A percentile compares a stretch with the other conserved stretches of the same genome.
phyloP scores from a whole-genome alignment of 2,797 vertebrate species.

The Astyanax mexicanus region DNA sequence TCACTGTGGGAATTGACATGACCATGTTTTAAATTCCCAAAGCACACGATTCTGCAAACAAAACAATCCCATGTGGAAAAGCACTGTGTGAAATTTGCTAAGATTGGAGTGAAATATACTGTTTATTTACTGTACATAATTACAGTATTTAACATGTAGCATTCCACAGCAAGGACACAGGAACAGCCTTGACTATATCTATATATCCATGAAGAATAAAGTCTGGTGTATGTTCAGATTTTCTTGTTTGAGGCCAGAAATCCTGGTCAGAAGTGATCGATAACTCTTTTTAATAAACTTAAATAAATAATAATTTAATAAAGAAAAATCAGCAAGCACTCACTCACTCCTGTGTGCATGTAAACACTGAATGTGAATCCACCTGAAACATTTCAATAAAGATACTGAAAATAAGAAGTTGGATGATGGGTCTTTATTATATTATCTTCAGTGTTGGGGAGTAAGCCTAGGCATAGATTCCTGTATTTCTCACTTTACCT shows the following conservation, averaged over 20 bases:
- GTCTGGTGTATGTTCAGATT: not conserved
- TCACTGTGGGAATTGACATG: not conserved
- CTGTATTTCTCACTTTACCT: no score
- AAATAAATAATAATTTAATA: no score
- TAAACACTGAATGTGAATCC: not conserved
- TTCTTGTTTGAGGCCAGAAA: not conserved
- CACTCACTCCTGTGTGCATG: not conserved
- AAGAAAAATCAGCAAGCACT: not conserved
- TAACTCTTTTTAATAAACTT: no score
- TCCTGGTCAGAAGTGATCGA: not conserved
- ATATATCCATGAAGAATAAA: not conserved
- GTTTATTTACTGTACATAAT: no score
- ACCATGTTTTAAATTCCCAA: not conserved
- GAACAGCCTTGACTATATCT: not conserved
- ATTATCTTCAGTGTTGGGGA: not conserved
- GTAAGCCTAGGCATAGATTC: no score
- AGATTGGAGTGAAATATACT: not conserved
- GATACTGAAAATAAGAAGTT: not conserved
- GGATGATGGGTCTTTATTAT: not conserved
- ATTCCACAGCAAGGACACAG: not conserved
- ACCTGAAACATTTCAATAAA: slow-evolving; percentile 7
- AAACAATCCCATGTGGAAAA: not conserved
- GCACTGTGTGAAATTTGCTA: not conserved
- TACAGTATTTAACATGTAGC: not conserved
- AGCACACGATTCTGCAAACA: not conserved